Percentiles rank a stretch among this genome's conserved stretches.
phyloP scores from a whole-genome alignment of 2,113 vertebrate species.

The Thamnaconus septentrionalis region DNA sequence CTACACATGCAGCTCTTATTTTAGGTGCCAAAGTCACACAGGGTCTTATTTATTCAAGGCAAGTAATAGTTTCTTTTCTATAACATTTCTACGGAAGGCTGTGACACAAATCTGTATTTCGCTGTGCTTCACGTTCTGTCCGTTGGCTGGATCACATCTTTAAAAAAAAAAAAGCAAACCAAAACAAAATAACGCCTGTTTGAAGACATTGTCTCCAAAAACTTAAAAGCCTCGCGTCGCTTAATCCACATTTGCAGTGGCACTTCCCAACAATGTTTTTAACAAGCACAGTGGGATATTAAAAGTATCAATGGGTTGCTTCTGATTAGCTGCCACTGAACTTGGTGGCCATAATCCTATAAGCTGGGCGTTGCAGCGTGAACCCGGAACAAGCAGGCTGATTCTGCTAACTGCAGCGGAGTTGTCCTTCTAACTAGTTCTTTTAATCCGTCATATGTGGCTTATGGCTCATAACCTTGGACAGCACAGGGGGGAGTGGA shows the following conservation, averaged over 20 bases:
- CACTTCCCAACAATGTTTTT: conserved; percentile 51
- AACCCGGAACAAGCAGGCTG: conserved; percentile 38
- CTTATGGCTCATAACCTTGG: conserved; percentile 36
- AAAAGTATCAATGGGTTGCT: conserved; percentile 63
- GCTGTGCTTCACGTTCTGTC: background rate
- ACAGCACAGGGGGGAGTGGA: background rate
- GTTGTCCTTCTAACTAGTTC: conserved; percentile 44
- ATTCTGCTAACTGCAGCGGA: conserved; percentile 41
- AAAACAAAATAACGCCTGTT: conserved; percentile 2
- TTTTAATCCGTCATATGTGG: conserved; percentile 42
- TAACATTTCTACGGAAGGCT: background rate
- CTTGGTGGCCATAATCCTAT: conserved; percentile 65
- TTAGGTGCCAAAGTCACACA: conserved; percentile 3
- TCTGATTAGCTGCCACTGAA: conserved; percentile 69
- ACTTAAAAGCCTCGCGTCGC: conserved; percentile 33
- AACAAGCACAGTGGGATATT: conserved; percentile 58
- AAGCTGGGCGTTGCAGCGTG: conserved; percentile 46
- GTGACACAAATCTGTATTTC: conserved; percentile 21
- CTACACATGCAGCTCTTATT: conserved; percentile 33
- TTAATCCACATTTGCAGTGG: conserved; percentile 59
- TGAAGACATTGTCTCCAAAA: conserved; percentile 42
- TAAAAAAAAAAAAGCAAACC: conserved; percentile 15
- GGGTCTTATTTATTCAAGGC: conserved; percentile 27
- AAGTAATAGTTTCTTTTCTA: conserved; percentile 6
- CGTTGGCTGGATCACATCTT: conserved; percentile 30